phyloP scores from a whole-genome alignment of 1,140 invertebrate species.

The Archivesica marissinica region DNA sequence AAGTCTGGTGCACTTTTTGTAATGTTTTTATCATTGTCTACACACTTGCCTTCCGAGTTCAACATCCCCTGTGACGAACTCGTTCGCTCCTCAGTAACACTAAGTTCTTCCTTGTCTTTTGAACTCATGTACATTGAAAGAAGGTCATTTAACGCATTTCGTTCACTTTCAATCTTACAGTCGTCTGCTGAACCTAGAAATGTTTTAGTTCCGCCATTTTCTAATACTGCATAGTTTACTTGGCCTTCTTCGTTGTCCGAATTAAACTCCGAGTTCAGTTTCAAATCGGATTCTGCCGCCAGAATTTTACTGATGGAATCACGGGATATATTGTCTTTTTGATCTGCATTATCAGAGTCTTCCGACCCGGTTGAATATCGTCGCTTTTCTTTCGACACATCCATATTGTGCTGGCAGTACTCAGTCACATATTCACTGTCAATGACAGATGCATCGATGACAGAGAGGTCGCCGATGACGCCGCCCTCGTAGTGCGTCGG shows the following conservation, averaged over 20 bases:
- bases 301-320: conserved; percentile 67
- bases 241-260: conserved; percentile 60
- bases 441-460: conserved; percentile 77
- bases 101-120: background rate
- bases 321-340: conserved; percentile 41
- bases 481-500: conserved; percentile 73
- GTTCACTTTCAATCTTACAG: conserved; percentile 29
- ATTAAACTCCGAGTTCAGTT: conserved; percentile 68
- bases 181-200: background rate
- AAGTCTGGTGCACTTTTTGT: conserved; percentile 54
- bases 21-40: conserved; percentile 9
- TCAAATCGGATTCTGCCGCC: conserved; percentile 71
- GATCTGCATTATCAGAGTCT: conserved; percentile 55
- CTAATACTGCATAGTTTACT: conserved; percentile 25
- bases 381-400: conserved; percentile 76
- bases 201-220: background rate
- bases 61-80: conserved; percentile 30
- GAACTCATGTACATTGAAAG: conserved; percentile 41
- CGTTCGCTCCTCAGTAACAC: background rate
- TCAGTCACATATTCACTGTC: conserved; percentile 81
- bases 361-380: conserved; percentile 74
- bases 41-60: background rate
- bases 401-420: conserved; percentile 83
- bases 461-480: conserved; percentile 88
- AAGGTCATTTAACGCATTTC: conserved; percentile 44